phyloP scores from a whole-genome alignment of 2,888 invertebrate species.

The Drosophila algonquin region DNA sequence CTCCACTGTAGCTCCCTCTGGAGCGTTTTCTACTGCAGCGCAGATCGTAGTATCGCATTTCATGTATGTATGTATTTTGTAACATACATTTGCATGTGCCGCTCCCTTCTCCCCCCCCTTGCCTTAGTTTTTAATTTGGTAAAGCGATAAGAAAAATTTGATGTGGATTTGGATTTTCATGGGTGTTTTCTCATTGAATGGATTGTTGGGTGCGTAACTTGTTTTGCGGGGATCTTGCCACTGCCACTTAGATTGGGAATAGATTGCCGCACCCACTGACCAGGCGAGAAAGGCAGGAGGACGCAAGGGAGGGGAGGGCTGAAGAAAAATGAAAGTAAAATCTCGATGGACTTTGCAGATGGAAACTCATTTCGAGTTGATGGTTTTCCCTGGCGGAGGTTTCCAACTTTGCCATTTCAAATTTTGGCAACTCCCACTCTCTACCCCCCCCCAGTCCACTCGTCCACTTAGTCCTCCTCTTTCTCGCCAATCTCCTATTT shows the following conservation, averaged over 20 bases:
- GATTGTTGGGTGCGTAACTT: conserved; percentile 25
- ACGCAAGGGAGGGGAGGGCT: not conserved
- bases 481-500: conserved; percentile 32
- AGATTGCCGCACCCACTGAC: conserved; percentile 25
- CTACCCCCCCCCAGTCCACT: not conserved
- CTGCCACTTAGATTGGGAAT: conserved; percentile 13
- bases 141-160: conserved; percentile 48
- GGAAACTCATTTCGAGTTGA: conserved; percentile 32
- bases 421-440: conserved; percentile 10
- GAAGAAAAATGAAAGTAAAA: conserved; percentile 28
- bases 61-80: conserved; percentile 27
- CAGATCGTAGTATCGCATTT: conserved; percentile 40
- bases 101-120: conserved; percentile 9
- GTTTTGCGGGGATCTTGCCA: conserved; percentile 4
- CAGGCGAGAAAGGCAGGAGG: not conserved
- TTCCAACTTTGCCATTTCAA: conserved; percentile 63
- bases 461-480: not conserved
- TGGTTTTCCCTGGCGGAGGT: conserved; percentile 21
- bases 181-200: conserved; percentile 4
- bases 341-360: conserved; percentile 21
- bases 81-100: conserved; percentile 12
- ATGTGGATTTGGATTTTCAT: conserved; percentile 53
- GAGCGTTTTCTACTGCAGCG: conserved; percentile 6
- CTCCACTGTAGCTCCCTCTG: not conserved
- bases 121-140: conserved; percentile 15